phyloP scores from a whole-genome alignment of 2,797 vertebrate species.

The Moxostoma hubbsi region DNA sequence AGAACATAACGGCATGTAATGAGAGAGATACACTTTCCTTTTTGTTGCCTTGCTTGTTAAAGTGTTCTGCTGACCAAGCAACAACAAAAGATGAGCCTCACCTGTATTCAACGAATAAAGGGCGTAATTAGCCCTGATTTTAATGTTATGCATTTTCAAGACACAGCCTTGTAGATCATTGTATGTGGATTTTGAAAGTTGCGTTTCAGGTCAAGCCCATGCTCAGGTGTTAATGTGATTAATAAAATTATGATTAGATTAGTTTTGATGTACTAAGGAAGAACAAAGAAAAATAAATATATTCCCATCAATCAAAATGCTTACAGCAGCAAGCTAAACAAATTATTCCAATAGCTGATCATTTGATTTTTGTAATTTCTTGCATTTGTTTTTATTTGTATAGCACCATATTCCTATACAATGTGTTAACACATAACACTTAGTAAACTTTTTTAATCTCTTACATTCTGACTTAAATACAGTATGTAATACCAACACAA shows the following conservation, averaged over 20 bases:
- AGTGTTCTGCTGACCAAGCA: slow-evolving; percentile 12
- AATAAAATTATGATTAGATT: slow-evolving; percentile 5
- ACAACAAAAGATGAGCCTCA: slow-evolving; percentile 34
- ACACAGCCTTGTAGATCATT: background rate
- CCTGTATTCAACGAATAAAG: slow-evolving; percentile 32
- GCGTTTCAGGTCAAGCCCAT: background rate
- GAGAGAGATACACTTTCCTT: slow-evolving; percentile 5
- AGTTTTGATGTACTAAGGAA: slow-evolving; percentile 1
- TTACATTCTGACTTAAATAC: too few relatives aligned
- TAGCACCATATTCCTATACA: too few relatives aligned
- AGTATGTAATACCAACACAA: too few relatives aligned
- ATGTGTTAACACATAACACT: too few relatives aligned
- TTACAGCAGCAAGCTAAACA: background rate
- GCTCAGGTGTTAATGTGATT: background rate
- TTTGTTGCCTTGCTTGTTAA: slow-evolving; percentile 21
- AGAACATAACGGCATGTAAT: slow-evolving; percentile 14
- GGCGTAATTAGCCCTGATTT: background rate
- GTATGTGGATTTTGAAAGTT: background rate
- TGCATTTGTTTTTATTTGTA: too few relatives aligned
- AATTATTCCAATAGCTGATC: background rate
- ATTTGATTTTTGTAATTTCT: background rate
- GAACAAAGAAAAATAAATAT: background rate
- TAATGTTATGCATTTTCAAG: slow-evolving; percentile 15
- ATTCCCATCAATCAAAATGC: background rate
- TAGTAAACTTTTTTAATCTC: too few relatives aligned